phyloP scores from a whole-genome alignment of 2,888 invertebrate species.

The Rapana venosa region DNA sequence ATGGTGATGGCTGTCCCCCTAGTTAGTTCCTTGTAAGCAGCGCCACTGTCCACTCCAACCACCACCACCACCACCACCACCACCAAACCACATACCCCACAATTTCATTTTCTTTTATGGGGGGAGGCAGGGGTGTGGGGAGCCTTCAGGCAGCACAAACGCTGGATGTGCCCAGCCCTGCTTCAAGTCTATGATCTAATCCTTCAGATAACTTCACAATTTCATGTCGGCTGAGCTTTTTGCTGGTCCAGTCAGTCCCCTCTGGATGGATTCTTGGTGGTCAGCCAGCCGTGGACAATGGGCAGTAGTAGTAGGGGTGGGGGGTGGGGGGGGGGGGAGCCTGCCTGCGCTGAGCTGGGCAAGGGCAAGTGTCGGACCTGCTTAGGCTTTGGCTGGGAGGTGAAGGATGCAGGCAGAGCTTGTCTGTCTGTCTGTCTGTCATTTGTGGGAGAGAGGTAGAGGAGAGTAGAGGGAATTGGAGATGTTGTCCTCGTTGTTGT shows the following conservation, averaged over 20 bases:
- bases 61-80: too few species aligned
- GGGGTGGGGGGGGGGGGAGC: not conserved
- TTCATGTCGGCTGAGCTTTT: conserved; percentile 6
- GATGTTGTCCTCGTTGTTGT: too few species aligned
- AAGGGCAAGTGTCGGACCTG: not conserved
- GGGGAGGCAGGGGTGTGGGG: not conserved
- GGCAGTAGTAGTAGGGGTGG: not conserved
- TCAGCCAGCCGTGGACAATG: not conserved
- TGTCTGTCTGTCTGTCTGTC: too few species aligned
- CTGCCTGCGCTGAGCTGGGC: too few species aligned
- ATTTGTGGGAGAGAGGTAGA: too few species aligned
- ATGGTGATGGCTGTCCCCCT: too few species aligned
- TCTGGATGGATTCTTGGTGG: not conserved
- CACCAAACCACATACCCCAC: too few species aligned
- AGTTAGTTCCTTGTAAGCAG: too few species aligned
- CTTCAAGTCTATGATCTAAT: conserved; percentile 7
- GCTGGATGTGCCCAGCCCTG: not conserved
- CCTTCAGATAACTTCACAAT: conserved; percentile 21
- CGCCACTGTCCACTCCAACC: too few species aligned
- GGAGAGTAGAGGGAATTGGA: too few species aligned
- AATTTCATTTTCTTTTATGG: not conserved
- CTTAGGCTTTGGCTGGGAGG: not conserved
- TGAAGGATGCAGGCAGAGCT: too few species aligned
- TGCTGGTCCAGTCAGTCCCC: too few species aligned
- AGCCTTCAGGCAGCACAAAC: not conserved